A percentile compares a stretch with the other conserved stretches of the same genome.
Conservation (phyloP, 2,797 vertebrate species). For the Scolopax bukidnonensis region DNA sequence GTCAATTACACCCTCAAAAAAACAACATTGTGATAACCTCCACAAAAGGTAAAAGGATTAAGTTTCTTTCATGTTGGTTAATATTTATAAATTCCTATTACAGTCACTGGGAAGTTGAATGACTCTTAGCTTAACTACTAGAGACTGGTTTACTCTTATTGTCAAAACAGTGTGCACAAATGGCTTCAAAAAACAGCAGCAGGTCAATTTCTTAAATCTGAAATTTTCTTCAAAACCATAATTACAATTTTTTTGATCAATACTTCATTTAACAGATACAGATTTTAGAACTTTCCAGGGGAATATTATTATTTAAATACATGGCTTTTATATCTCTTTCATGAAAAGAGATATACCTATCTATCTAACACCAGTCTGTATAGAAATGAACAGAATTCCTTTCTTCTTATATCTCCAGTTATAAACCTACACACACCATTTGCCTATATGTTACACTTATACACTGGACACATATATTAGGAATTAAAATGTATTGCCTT, state of each 20-base stretch:
- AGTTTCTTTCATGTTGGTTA: background rate
- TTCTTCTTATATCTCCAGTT: background rate
- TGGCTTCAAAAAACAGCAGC: background rate
- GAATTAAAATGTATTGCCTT: background rate
- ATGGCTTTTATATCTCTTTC: background rate
- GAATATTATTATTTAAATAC: background rate
- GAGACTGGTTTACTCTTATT: background rate
- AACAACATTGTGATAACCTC: background rate
- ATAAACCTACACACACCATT: background rate
- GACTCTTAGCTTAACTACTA: background rate
- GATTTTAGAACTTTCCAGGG: background rate
- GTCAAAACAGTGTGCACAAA: background rate
- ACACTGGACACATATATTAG: background rate
- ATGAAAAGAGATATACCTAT: background rate
- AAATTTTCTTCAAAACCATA: background rate
- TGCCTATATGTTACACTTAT: background rate
- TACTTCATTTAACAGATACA: background rate
- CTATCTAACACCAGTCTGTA: background rate
- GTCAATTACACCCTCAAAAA: background rate
- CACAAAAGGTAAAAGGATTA: background rate
- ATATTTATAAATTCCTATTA: background rate
- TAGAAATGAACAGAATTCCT: background rate
- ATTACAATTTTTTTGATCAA: background rate
- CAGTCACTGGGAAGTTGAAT: background rate
- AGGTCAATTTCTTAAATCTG: background rate